Conservation (phyloP, 2,888 invertebrate species). For the Metellina segmentata region DNA sequence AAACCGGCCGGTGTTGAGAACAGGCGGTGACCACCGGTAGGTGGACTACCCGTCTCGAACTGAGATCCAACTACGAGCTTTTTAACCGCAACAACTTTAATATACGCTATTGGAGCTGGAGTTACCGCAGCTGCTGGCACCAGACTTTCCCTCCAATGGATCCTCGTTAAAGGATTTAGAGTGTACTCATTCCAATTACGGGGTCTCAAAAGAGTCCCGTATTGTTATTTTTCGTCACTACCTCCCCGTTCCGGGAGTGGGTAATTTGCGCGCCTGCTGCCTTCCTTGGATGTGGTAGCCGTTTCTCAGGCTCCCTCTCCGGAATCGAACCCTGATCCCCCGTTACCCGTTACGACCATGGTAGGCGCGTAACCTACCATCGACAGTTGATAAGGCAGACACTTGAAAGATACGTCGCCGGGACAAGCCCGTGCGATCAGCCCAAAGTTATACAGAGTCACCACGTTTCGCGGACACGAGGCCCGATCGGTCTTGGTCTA, state of each 20-base stretch:
- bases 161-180: slow-evolving; percentile 85
- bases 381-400: slow-evolving; percentile 82
- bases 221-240: slow-evolving; percentile 86
- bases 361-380: slow-evolving; percentile 86
- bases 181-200: slow-evolving; percentile 84
- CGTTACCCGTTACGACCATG: slow-evolving; percentile 87
- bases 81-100: slow-evolving; percentile 87
- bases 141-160: slow-evolving; percentile 86
- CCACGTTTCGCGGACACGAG: no score
- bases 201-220: slow-evolving; percentile 82
- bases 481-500: no score
- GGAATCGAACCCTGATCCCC: slow-evolving; percentile 88
- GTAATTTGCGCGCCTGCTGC: slow-evolving; percentile 81
- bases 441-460: slow-evolving; percentile 73
- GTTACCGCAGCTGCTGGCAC: slow-evolving; percentile 88
- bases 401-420: slow-evolving; percentile 79
- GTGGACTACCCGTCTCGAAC: slow-evolving; percentile 29
- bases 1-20: slow-evolving; percentile 8
- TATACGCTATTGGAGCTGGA: slow-evolving; percentile 87
- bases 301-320: slow-evolving; percentile 87
- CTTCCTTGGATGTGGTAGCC: slow-evolving; percentile 87
- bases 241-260: slow-evolving; percentile 83
- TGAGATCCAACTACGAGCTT: slow-evolving; percentile 85
- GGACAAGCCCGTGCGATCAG: slow-evolving; percentile 70
- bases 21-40: no score